These are phyloP conservation scores for Crocuta crocuta DNA, from an alignment of 2,113 vertebrate species.

Conservation along the genomic window DNA sequence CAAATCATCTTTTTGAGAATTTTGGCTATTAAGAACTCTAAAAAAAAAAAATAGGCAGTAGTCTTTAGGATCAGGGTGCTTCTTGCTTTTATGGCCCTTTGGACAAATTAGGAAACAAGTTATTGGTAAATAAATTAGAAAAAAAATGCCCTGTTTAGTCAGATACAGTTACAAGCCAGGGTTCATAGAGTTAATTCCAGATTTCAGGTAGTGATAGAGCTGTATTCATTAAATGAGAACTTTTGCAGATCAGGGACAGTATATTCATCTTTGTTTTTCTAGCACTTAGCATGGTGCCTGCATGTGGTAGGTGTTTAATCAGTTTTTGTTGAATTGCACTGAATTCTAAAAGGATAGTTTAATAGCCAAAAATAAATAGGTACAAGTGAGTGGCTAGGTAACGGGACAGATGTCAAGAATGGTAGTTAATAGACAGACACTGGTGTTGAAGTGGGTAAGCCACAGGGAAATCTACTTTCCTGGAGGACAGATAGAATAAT, in stretches of 20 bases:
- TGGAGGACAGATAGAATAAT: not conserved
- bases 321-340: not conserved
- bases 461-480: not conserved
- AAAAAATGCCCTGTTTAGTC: not conserved
- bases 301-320: not conserved
- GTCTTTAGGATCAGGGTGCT: not conserved
- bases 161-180: not conserved
- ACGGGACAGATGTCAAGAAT: not conserved
- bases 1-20: not conserved
- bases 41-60: not conserved
- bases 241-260: not conserved
- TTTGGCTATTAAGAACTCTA: constrained; percentile 15
- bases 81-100: not conserved
- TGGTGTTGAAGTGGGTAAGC: not conserved
- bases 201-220: not conserved
- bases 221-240: not conserved
- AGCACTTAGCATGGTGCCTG: not conserved
- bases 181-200: not conserved
- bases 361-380: not conserved
- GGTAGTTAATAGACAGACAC: not conserved
- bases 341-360: not conserved
- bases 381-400: not conserved
- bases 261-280: not conserved
- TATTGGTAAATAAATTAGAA: not conserved
- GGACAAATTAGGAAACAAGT: not conserved